These are phyloP conservation scores for Coptodon rendalli DNA, from an alignment of 2,113 vertebrate species.

Conservation along the genomic window DNA sequence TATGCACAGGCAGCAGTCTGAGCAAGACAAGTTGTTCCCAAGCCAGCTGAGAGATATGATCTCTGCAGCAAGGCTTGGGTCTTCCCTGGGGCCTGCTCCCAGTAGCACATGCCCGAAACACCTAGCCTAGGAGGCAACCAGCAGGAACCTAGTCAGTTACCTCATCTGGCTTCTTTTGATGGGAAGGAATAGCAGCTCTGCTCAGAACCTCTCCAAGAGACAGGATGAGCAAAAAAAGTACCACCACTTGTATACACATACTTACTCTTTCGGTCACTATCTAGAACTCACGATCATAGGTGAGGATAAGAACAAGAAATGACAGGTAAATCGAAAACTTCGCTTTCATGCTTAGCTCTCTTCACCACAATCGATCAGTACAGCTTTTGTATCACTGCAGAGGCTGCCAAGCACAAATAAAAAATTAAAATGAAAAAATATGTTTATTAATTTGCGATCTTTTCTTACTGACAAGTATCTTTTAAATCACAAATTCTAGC, in stretches of 20 bases:
- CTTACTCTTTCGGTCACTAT: fast-evolving
- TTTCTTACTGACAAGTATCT: background rate
- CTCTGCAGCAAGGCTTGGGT: background rate
- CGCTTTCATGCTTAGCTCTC: background rate
- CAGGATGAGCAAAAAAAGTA: fast-evolving
- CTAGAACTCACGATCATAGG: fast-evolving
- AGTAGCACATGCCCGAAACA: background rate
- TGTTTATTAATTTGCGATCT: background rate
- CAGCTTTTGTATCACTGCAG: background rate
- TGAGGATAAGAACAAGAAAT: fast-evolving
- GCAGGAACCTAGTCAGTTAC: background rate
- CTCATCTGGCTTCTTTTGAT: background rate
- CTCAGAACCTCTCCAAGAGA: background rate
- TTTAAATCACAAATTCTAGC: background rate
- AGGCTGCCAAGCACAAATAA: background rate
- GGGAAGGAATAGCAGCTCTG: background rate
- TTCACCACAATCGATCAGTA: background rate
- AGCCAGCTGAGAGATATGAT: background rate
- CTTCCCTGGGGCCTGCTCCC: background rate
- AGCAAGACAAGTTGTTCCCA: background rate
- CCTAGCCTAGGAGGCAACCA: background rate
- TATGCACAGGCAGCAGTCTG: background rate
- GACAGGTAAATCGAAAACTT: fast-evolving
- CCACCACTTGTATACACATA: background rate
- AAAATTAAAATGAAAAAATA: fast-evolving